Base-by-base conservation (phyloP, 1,140 invertebrate genomes). In the Ostrea denselamellosa region DNA sequence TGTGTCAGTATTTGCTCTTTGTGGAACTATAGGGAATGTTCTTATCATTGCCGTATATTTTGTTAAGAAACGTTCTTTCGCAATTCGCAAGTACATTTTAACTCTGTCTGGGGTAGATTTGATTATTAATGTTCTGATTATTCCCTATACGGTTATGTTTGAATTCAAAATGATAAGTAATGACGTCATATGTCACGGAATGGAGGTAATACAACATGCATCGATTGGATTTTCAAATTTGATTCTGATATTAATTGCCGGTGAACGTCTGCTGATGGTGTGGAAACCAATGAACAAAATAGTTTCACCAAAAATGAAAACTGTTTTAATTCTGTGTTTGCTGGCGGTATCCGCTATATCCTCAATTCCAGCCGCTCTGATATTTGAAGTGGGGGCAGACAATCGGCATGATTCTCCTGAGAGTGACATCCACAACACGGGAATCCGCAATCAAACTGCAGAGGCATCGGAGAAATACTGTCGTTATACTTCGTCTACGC, bases 161-260 rank as follows among this genome's bases (percentile, higher is more conserved):
- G 87, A 84, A 8, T 28, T 88, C n/a, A 54, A 54, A n/a, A 81
- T 85, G 8, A 81, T 84, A 22, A 86, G 77, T 34, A 44, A 62
- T 34, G 87, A 88, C 62, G 62, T 65, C 62, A 65, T 19, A 8
- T 65, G 56, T 68, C 87, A 19, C 56, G 87, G 25, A 88, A 88
- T 58, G 87, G 81, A 19, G 87, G 71, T 53, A 68, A 85, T 34
- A 51, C 62, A n/a, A n/a, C 62, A 65, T n/a, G 58, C 34, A 85
- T 71, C 8, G 84, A 52, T 7, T 52, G 71, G 3, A 82, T 88
- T 83, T 22, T 56, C 10, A 77, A 85, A 54, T n/a, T 68, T 86
- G 44, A 62, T 83, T 88, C 52, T 51, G 51, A 51, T 28, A 17
- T 51, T 71, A 8, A 44, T 51, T 52, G 28, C 54, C 65, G 25